Evolutionary conservation across 23 tunicate genomes (phyloP).

Genomic region (Trididemnum miniatum): DNA sequence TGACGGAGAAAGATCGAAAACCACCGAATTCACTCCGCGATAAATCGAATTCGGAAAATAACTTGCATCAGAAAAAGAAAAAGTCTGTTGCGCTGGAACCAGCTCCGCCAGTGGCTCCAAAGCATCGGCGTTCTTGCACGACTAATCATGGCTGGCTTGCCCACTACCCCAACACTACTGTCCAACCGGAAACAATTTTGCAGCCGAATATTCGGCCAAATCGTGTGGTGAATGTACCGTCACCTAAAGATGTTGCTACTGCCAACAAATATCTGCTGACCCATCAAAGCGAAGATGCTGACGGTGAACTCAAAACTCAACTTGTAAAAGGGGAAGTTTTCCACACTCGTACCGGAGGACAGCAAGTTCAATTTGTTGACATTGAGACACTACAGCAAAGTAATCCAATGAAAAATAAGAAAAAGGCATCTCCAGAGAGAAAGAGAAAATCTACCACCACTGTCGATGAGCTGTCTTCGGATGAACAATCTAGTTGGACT

Average conservation of each 20-base stretch:
- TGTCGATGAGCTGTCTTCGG: slow-evolving; percentile 55
- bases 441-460: slow-evolving; percentile 57
- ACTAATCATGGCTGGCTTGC: slow-evolving; percentile 84
- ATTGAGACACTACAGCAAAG: slow-evolving; percentile 85
- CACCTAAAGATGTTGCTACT: slow-evolving; percentile 81
- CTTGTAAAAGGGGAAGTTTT: slow-evolving; percentile 79
- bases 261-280: slow-evolving; percentile 89
- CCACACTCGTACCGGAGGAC: slow-evolving; percentile 95
- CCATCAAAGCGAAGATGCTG: slow-evolving; percentile 80
- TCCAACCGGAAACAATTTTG: slow-evolving; percentile 78
- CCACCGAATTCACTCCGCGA: slow-evolving; percentile 35
- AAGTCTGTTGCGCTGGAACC: slow-evolving; percentile 11
- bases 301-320: slow-evolving; percentile 90
- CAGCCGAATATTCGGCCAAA: slow-evolving; percentile 80
- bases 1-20: slow-evolving; percentile 29
- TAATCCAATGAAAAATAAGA: slow-evolving; percentile 56
- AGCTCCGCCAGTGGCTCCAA: slow-evolving; percentile 41
- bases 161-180: slow-evolving; percentile 79
- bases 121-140: slow-evolving; percentile 76
- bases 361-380: slow-evolving; percentile 96
- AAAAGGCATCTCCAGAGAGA: slow-evolving; percentile 42
- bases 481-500: slow-evolving; percentile 92
- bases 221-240: slow-evolving; percentile 82
- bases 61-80: slow-evolving; percentile 43
- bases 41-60: slow-evolving; percentile 60